Base-by-base conservation (phyloP, 2,888 invertebrate species). In the Syrista parreyssii region DNA sequence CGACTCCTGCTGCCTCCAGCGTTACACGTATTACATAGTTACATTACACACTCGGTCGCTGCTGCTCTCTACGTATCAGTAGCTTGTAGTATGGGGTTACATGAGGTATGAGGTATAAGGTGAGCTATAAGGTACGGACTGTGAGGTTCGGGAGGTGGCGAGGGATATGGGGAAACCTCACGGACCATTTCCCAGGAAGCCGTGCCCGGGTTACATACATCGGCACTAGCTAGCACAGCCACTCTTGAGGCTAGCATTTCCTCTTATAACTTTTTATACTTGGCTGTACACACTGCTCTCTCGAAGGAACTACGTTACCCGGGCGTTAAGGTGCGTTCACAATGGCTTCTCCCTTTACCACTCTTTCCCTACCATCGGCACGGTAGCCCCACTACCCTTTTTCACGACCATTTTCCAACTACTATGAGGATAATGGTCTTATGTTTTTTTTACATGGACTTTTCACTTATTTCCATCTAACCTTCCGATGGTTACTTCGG, bases 121-220 rank as follows among this genome's bases (percentile, higher is more conserved):
- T n/a, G 68, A n/a, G 4, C 68, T 68, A 30, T 23, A 30, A 71
- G 71, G 71, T 71, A 32, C 71, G 32, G 32, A 71, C 71, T 30
- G 11, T 71, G 55, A 55, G 55, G 1, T 23, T 9, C 55, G 55
- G 9, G 12, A 30, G 71, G 71, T 71, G 71, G 71, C 11, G 32
- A 71, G 11, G 71, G 71, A 71, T 32, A 33, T 68, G 40, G 68
- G 34, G 75, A 75, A 77, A 77, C 76, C 79, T 81, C 82, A 84
- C 82, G 84, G 84, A 78, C 84, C 83, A 86, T 86, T 86, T 84
- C 84, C 82, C 78, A 76, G 79, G 81, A 85, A 86, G 80, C 82
- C 84, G 84, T 82, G 83, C 78, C 78, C 78, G 76, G 80, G 76
- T 80, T 82, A 80, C 82, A 40, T 79, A 77, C 68, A 12, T 32